Evolutionary conservation across 23 tunicate species (phyloP), one percentile per base, ranked within the genome.

Genomic region (Trididemnum clinides): DNA sequence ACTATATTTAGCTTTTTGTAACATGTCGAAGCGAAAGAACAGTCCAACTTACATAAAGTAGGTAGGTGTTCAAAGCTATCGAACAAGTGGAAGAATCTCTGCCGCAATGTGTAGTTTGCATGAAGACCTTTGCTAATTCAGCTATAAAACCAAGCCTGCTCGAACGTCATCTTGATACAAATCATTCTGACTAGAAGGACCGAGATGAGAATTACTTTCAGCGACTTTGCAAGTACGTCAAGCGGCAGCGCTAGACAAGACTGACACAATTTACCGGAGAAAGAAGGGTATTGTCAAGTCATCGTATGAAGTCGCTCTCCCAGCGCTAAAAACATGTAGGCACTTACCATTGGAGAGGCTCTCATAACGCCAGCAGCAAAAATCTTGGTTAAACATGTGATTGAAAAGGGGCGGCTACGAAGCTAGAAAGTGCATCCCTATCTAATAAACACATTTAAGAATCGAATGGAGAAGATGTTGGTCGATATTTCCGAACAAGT

Each of bases 221-320:
- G 82, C 86, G 86, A 44, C 86, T 82, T 35, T 83, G 80, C 80
- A 83, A 82, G 86, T 73, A 82, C 57, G 86, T 72, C 82, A 82
- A 82, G 80, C 57, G 86, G 83, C 86, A 82, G 82, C 86, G 86
- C 82, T 82, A 83, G 86, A 72, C 86, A 82, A 82, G 71, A 82
- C 86, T 82, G 80, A 83, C 86, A 74, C 69, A 34, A 58, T 82
- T 29, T 72, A 44, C 86, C 86, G 72, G 86, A 82, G 69, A 78
- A 72, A 72, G 83, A 76, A 72, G 77, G 22, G 77, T 10, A 32
- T 82, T 82, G 57, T 82, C 29, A 72, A 82, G 35, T 84, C 86
- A 72, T 82, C 86, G 57, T 71, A 74, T 82, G 86, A 82, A 82
- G 86, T 73, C 86, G 82, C 84, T 21, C 57, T 74, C 57, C 80